These are phyloP conservation scores for Eleutherodactylus coqui DNA, from an alignment of 2,797 vertebrate genomes.

Conservation along the genomic window DNA sequence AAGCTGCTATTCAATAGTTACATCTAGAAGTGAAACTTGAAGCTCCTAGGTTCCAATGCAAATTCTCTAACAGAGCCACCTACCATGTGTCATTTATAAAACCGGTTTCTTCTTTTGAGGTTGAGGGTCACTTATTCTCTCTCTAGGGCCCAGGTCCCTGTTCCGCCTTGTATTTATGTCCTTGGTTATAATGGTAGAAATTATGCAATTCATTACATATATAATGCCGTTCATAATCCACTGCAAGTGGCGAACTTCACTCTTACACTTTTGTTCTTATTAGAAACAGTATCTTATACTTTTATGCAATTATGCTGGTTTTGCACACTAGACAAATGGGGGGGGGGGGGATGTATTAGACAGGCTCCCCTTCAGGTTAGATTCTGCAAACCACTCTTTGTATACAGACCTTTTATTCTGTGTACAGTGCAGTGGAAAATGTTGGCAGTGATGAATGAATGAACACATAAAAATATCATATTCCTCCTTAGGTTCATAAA, in stretches of 20 bases:
- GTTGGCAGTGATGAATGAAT: not conserved
- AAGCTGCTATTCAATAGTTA: not conserved
- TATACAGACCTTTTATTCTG: not conserved
- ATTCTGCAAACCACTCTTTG: not conserved
- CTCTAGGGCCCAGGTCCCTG: too few species aligned
- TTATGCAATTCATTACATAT: too few species aligned
- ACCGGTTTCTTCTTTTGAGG: not conserved
- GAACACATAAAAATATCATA: not conserved
- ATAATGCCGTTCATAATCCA: not conserved
- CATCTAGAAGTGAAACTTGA: not conserved
- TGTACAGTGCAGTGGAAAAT: not conserved
- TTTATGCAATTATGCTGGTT: not conserved
- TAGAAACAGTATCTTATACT: not conserved
- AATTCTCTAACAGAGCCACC: not conserved
- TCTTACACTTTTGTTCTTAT: not conserved
- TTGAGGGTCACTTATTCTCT: too few species aligned
- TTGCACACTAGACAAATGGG: not conserved
- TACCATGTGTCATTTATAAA: not conserved
- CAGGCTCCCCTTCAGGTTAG: not conserved
- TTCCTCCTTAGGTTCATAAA: not conserved
- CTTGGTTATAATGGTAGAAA: not conserved
- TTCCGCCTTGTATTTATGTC: not conserved
- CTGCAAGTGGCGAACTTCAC: not conserved
- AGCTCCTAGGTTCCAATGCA: not conserved
- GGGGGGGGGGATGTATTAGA: not conserved